Conservation (phyloP, 2,797 vertebrate species). For the Xenentodon cancila region DNA sequence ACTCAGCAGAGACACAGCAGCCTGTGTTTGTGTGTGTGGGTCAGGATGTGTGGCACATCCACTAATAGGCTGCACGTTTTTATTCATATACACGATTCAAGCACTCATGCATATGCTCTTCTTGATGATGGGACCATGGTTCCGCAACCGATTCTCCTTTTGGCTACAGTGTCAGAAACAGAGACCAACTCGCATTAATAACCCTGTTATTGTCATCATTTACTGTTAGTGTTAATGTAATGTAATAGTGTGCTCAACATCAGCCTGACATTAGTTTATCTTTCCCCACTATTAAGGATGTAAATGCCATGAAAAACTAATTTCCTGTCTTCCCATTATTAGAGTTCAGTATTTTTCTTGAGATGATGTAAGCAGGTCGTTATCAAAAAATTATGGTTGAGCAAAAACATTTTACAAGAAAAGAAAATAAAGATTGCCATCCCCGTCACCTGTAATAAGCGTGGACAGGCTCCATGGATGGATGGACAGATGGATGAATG, state of each 20-base stretch:
- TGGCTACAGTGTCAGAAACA: conserved; percentile 31
- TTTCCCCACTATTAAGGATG: no score
- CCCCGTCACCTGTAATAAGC: no score
- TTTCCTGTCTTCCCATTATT: no score
- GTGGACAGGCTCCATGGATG: no score
- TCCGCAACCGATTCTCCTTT: not conserved
- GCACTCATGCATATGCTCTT: not conserved
- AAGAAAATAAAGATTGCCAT: no score
- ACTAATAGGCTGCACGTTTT: conserved; percentile 18
- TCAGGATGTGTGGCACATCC: conserved; percentile 18
- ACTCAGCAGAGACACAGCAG: conserved; percentile 40
- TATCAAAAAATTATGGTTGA: no score
- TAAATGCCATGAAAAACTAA: no score
- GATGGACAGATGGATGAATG: no score
- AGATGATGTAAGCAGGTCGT: no score
- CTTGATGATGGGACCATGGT: conserved; percentile 1
- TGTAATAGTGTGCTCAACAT: conserved; percentile 16
- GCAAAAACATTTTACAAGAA: no score
- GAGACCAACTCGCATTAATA: conserved; percentile 25
- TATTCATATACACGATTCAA: not conserved
- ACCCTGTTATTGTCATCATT: conserved; percentile 38
- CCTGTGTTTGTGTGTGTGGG: conserved; percentile 5
- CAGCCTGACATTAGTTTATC: not conserved
- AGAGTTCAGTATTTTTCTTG: no score
- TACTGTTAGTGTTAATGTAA: conserved; percentile 44